phyloP scores from a whole-genome alignment of 1,140 invertebrate species.

The Asbolus verrucosus region DNA sequence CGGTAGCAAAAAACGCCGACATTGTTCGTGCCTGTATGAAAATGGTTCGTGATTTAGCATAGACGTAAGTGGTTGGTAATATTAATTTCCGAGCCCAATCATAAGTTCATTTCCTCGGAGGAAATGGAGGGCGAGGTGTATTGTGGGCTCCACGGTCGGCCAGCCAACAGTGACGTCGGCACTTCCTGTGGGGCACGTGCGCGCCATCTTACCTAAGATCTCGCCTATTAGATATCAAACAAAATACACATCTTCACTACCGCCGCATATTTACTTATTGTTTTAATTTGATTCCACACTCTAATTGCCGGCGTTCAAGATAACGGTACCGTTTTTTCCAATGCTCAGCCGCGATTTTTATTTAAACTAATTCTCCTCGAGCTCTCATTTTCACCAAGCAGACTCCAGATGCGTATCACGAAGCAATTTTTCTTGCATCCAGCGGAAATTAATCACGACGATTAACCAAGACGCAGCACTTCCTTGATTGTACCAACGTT shows the following conservation, averaged over 20 bases:
- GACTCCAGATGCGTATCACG: no score
- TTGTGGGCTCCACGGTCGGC: slow-evolving; percentile 61
- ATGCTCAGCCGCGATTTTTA: slow-evolving; percentile 19
- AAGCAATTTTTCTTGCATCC: no score
- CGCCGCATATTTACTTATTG: slow-evolving; percentile 31
- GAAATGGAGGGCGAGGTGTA: slow-evolving; percentile 60
- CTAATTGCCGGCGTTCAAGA: slow-evolving; percentile 22
- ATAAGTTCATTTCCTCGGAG: slow-evolving; percentile 61
- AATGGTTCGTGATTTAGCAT: slow-evolving; percentile 27
- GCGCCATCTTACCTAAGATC: slow-evolving; percentile 57
- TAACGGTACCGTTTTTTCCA: slow-evolving; percentile 35
- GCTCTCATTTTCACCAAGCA: neutral
- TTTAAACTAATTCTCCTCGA: neutral
- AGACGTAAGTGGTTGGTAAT: slow-evolving; percentile 41
- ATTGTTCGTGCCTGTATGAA: slow-evolving; percentile 1
- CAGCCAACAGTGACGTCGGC: slow-evolving; percentile 61
- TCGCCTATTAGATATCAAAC: slow-evolving; percentile 31
- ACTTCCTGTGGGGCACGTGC: slow-evolving; percentile 64
- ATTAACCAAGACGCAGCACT: no score
- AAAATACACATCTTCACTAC: slow-evolving; percentile 36
- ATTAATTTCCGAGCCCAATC: slow-evolving; percentile 61
- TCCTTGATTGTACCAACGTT: no score
- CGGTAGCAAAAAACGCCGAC: no score
- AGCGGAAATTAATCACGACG: no score
- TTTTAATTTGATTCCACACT: slow-evolving; percentile 40